These are phyloP conservation scores for Diogma glabrata DNA, from an alignment of 2,888 invertebrate genomes.

Conservation along the genomic window DNA sequence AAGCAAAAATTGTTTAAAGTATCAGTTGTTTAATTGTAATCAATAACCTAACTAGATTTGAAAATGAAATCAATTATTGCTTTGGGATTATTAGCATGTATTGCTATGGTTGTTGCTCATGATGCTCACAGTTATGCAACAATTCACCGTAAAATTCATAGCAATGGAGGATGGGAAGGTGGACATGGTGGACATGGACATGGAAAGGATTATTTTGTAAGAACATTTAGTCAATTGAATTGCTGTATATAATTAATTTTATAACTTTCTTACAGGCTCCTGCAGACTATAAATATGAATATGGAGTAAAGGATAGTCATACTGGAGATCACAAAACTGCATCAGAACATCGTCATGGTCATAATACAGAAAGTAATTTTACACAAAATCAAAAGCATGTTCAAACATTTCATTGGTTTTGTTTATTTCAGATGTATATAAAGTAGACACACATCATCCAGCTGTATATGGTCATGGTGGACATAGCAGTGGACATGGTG, in stretches of 20 bases:
- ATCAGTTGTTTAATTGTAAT: too few species aligned
- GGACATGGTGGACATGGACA: conserved; percentile 9
- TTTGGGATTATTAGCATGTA: conserved; percentile 7
- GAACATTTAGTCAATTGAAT: too few species aligned
- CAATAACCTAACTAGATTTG: too few species aligned
- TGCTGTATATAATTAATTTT: too few species aligned
- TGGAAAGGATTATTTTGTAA: too few species aligned
- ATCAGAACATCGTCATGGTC: conserved; percentile 34
- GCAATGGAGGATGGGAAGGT: conserved; percentile 22
- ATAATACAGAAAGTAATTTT: conserved; percentile 30
- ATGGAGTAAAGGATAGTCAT: conserved; percentile 28
- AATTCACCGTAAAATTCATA: too few species aligned
- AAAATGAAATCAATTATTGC: conserved; percentile 4
- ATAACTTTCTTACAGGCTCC: conserved; percentile 25
- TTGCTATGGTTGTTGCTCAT: conserved; percentile 10
- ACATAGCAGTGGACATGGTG: background rate
- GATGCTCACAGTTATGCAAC: conserved; percentile 13
- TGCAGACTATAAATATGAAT: conserved; percentile 28
- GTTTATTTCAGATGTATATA: too few species aligned
- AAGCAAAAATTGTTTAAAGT: too few species aligned
- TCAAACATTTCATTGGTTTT: too few species aligned
- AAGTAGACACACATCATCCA: conserved; percentile 16
- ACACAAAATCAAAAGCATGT: too few species aligned
- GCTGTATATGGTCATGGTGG: conserved; percentile 10
- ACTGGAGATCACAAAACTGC: conserved; percentile 31